These are phyloP conservation scores for Drosophila yooni DNA, from an alignment of 2,888 invertebrate species.

Conservation along the genomic window DNA sequence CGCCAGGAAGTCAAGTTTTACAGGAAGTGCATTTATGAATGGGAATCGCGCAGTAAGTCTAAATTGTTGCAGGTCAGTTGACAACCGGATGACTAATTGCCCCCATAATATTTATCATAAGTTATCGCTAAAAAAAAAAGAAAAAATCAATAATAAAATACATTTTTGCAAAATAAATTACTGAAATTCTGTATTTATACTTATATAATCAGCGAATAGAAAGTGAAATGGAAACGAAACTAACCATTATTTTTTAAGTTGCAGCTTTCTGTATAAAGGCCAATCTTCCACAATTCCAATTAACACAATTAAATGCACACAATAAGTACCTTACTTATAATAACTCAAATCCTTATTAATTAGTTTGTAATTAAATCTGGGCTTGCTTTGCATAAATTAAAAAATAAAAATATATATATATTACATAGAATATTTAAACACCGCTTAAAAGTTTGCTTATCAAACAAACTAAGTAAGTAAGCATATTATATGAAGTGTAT, in stretches of 20 bases:
- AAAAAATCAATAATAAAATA: no score
- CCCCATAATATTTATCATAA: slow-evolving; percentile 5
- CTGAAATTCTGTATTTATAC: no score
- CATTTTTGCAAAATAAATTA: no score
- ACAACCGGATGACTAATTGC: slow-evolving; percentile 19
- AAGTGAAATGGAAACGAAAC: not conserved
- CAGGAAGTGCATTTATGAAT: slow-evolving; percentile 54
- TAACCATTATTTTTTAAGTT: not conserved
- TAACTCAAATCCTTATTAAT: not conserved
- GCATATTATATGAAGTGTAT: no score
- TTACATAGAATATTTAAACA: not conserved
- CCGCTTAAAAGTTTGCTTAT: not conserved
- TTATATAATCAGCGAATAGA: not conserved
- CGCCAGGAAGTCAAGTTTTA: slow-evolving; percentile 24
- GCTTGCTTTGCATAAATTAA: not conserved
- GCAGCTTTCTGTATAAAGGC: not conserved
- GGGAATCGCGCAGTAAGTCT: slow-evolving; percentile 9
- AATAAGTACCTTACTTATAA: no score
- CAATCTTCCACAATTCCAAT: not conserved
- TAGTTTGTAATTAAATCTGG: not conserved
- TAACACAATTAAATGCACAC: not conserved
- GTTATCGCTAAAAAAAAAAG: not conserved
- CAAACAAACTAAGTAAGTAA: no score
- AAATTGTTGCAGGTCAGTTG: slow-evolving; percentile 47
- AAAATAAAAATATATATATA: not conserved